Percentiles rank a stretch among this genome's conserved stretches.
Conservation (phyloP, 2,888 invertebrate species). For the Cheilosia soror region DNA sequence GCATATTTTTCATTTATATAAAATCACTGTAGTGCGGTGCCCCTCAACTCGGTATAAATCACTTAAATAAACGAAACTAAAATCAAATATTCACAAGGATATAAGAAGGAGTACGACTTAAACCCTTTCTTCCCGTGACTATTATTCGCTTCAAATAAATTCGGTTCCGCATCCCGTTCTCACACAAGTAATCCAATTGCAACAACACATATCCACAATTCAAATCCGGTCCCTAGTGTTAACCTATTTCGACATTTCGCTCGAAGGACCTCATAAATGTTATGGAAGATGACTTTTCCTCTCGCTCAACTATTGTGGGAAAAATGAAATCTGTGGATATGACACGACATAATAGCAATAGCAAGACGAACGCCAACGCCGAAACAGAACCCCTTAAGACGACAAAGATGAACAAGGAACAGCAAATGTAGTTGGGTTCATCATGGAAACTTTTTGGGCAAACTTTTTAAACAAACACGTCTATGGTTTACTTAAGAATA, state of each 20-base stretch:
- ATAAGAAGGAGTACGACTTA: constrained; percentile 14
- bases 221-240: neutral
- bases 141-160: constrained; percentile 31
- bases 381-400: constrained; percentile 30
- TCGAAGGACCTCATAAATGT: constrained; percentile 31
- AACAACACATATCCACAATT: constrained; percentile 19
- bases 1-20: constrained; percentile 67
- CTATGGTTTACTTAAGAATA: constrained; percentile 68
- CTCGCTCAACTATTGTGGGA: neutral
- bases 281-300: neutral
- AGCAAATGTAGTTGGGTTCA: constrained; percentile 59
- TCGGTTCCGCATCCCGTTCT: constrained; percentile 24
- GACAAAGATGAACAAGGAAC: constrained; percentile 36
- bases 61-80: constrained; percentile 57
- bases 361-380: constrained; percentile 44
- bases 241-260: constrained; percentile 49
- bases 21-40: constrained; percentile 35
- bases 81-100: constrained; percentile 69
- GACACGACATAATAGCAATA: constrained; percentile 63
- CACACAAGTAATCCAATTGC: constrained; percentile 36
- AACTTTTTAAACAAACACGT: constrained; percentile 70
- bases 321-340: constrained; percentile 47
- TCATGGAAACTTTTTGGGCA: constrained; percentile 61
- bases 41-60: constrained; percentile 45
- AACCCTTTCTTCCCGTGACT: constrained; percentile 39